phyloP scores from a whole-genome alignment of 2,113 vertebrate genomes.

The Neolamprologus ventralis region DNA sequence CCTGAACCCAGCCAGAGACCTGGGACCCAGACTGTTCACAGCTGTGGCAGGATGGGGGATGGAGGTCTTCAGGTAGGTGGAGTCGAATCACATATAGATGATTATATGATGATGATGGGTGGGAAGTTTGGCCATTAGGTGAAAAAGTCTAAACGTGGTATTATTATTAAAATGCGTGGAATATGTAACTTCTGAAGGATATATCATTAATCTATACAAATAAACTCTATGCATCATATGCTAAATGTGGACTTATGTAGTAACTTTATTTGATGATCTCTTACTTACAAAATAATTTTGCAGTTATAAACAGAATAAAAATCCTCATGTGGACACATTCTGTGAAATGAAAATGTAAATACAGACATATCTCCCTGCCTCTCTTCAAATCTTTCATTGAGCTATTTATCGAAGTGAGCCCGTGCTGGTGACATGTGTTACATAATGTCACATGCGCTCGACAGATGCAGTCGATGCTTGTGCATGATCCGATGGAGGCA shows the following conservation, averaged over 20 bases:
- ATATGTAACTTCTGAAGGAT: not conserved
- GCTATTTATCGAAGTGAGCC: not conserved
- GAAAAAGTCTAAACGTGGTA: not conserved
- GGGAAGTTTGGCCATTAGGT: not conserved
- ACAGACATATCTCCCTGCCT: not conserved
- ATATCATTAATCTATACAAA: not conserved
- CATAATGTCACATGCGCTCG: slow-evolving; percentile 34
- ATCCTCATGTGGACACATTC: not conserved
- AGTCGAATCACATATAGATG: not conserved
- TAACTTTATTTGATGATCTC: not conserved
- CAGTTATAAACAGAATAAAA: not conserved
- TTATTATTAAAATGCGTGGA: not conserved
- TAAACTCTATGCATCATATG: not conserved
- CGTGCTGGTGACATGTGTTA: slow-evolving; percentile 9
- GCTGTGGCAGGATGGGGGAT: slow-evolving; percentile 87
- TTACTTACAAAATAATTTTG: not conserved
- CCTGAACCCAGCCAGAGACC: slow-evolving; percentile 91
- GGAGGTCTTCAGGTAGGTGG: slow-evolving; percentile 87
- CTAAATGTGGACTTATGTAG: not conserved
- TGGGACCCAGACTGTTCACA: slow-evolving; percentile 88
- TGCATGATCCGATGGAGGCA: not conserved
- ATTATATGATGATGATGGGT: not conserved
- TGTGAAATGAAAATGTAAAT: not conserved
- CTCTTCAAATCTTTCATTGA: not conserved
- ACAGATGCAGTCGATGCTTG: slow-evolving; percentile 10